phyloP scores from a whole-genome alignment of 2,888 invertebrate species.

The Orthosia gracilis region DNA sequence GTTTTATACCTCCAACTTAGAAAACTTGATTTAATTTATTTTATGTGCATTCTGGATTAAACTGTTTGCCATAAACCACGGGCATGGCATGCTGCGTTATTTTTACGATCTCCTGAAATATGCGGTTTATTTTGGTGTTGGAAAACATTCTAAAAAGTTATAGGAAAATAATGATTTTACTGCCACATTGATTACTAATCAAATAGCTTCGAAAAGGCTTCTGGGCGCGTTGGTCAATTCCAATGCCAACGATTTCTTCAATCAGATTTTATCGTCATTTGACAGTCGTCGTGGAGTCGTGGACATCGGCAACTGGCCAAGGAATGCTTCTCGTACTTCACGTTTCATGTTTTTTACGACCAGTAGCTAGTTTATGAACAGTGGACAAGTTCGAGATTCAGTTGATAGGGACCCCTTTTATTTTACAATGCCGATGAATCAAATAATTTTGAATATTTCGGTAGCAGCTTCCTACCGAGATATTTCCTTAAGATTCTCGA shows the following conservation, averaged over 20 bases:
- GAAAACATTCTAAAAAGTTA: constrained; percentile 32
- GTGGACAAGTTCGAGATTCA: constrained; percentile 58
- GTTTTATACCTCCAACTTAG: constrained; percentile 11
- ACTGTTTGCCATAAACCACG: constrained; percentile 48
- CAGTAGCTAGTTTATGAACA: constrained; percentile 67
- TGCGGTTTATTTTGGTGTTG: constrained; percentile 37
- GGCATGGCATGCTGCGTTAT: constrained; percentile 21
- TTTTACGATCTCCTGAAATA: constrained; percentile 58
- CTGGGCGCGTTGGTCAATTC: constrained; percentile 62
- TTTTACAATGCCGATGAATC: constrained; percentile 42
- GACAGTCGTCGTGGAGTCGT: constrained; percentile 70
- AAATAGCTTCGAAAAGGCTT: constrained; percentile 60
- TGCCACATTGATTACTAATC: constrained; percentile 58
- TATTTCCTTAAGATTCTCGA: constrained; percentile 17
- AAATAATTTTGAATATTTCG: constrained; percentile 38
- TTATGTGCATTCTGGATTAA: constrained; percentile 55
- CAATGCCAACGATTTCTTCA: constrained; percentile 74
- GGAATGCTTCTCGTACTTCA: constrained; percentile 71
- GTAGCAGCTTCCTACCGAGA: neutral
- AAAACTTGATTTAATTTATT: constrained; percentile 58
- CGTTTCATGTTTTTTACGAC: constrained; percentile 68
- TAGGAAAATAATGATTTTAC: constrained; percentile 48
- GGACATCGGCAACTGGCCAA: constrained; percentile 69
- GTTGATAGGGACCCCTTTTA: constrained; percentile 57
- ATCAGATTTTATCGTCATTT: constrained; percentile 79